Evolutionary conservation across 2,113 vertebrate species (phyloP).

Genomic region (Phylloscopus whistleri): DNA sequence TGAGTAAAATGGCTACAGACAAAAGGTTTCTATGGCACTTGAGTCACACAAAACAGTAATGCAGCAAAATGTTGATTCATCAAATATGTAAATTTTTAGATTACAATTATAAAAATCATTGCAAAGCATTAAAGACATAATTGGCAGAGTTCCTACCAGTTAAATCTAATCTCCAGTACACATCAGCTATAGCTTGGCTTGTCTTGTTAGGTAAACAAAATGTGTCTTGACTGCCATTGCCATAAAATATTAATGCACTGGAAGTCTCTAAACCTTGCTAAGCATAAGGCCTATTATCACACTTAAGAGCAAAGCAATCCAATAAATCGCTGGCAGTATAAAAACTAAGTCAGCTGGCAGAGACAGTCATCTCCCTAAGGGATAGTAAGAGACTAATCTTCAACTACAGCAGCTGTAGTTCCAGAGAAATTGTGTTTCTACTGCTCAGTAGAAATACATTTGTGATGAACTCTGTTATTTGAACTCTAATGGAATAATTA

Average conservation of each 20-base stretch:
- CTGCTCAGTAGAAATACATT: constrained; percentile 73
- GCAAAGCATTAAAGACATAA: constrained; percentile 60
- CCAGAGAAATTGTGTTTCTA: constrained; percentile 74
- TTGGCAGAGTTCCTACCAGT: constrained; percentile 61
- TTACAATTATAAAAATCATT: constrained; percentile 58
- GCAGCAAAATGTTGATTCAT: constrained; percentile 19
- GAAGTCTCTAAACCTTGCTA: constrained; percentile 85
- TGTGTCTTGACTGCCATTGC: constrained; percentile 81
- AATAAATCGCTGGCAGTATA: constrained; percentile 81
- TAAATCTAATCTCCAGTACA: constrained; percentile 71
- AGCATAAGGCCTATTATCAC: constrained; percentile 85
- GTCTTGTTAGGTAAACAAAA: constrained; percentile 86
- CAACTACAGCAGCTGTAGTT: constrained; percentile 77
- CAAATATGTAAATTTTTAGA: constrained; percentile 63
- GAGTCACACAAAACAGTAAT: not conserved
- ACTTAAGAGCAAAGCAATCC: constrained; percentile 84
- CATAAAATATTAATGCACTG: constrained; percentile 86
- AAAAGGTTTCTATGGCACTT: not conserved
- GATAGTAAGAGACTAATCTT: constrained; percentile 79
- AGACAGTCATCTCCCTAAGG: constrained; percentile 80
- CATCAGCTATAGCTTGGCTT: constrained; percentile 72
- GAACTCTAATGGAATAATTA: constrained; percentile 75
- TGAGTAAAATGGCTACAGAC: not conserved
- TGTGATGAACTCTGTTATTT: constrained; percentile 77
- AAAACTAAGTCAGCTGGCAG: constrained; percentile 83